phyloP scores from a whole-genome alignment of 35 echinoderm and acorn worm species.

The Ophioderma brevispina region DNA sequence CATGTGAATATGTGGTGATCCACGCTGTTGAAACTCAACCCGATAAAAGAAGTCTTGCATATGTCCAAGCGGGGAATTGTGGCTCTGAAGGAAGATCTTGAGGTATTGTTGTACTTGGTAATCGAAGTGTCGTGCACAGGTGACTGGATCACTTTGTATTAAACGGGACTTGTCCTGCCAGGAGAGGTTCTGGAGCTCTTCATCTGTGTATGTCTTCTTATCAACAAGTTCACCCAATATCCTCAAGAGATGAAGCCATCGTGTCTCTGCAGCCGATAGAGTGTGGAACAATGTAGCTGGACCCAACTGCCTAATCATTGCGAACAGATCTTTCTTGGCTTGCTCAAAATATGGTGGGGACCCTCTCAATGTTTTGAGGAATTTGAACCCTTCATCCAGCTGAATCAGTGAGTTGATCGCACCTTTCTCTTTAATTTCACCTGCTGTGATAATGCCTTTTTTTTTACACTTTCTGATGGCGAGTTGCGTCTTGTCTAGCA shows the following conservation, averaged over 20 bases:
- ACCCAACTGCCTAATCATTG: slow-evolving; percentile 70
- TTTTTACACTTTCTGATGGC: no score
- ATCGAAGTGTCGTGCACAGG: slow-evolving; percentile 75
- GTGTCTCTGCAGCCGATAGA: slow-evolving; percentile 31
- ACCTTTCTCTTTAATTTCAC: background rate
- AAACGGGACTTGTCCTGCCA: slow-evolving; percentile 66
- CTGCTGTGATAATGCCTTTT: no score
- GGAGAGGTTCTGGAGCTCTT: slow-evolving; percentile 21
- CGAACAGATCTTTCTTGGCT: slow-evolving; percentile 47
- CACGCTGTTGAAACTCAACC: slow-evolving; percentile 63
- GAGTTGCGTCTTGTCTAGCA: no score
- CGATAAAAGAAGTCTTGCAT: slow-evolving; percentile 64
- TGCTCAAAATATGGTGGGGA: slow-evolving; percentile 56
- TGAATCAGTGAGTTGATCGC: background rate
- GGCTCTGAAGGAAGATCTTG: no score
- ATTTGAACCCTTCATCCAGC: slow-evolving; percentile 16
- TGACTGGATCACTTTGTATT: slow-evolving; percentile 57
- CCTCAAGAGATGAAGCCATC: slow-evolving; percentile 41
- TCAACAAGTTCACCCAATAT: no score
- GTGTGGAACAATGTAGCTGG: slow-evolving; percentile 62
- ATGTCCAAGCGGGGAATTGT: slow-evolving; percentile 36
- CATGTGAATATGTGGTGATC: slow-evolving; percentile 42
- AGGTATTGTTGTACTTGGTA: slow-evolving; percentile 47
- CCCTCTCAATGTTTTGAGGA: no score
- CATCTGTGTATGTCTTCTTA: no score